Evolutionary conservation across 2,888 invertebrate species (phyloP), one percentile per base, ranked within the genome.

Genomic region (Chorisops tibialis): DNA sequence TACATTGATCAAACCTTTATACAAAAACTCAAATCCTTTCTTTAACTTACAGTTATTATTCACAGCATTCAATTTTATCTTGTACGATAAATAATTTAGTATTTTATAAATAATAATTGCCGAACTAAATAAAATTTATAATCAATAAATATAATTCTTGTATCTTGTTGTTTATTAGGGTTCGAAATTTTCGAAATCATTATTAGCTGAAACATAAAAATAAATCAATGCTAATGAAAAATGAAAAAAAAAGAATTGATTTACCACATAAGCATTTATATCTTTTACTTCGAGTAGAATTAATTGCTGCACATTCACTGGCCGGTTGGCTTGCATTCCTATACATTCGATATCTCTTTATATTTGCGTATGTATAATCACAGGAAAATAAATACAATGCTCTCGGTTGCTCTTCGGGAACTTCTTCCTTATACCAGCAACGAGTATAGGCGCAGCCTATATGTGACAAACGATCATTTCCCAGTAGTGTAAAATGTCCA

Each of bases 221-320:
- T 9, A 19, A 4, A 5, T 19, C 7, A 48, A 48, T 22, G 12
- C 21, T 22, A 4, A 11, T 12, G 1, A 11, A 48, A 48, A 22
- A 22, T 21, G 22, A 22, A n/a, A 35, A 30, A 50, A 2, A 35
- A 49, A 49, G 11, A 16, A 49, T 49, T 49, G 12, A 49, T 18
- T 56, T 56, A 56, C 56, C 38, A 30, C 56, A 56, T 24, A 56
- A 18, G 30, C 56, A 56, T 1, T 45, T 30, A 45, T 43, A 56
- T 11, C 24, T 14, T n/a, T 12, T 5, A 30, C 56, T 56, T 56
- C 24, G 41, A 9, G 18, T 30, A 3, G 45, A 22, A 6, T 56
- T 16, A 9, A 56, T 14, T 7, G 24, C 16, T 16, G 9, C 45
- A 11, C 56, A 56, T 14, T 38, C 30, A 43, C 56, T 56, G 16